Conservation (phyloP, 30 jellyfish, hydroid and myxozoan genomes). For the Morbakka virulenta region DNA sequence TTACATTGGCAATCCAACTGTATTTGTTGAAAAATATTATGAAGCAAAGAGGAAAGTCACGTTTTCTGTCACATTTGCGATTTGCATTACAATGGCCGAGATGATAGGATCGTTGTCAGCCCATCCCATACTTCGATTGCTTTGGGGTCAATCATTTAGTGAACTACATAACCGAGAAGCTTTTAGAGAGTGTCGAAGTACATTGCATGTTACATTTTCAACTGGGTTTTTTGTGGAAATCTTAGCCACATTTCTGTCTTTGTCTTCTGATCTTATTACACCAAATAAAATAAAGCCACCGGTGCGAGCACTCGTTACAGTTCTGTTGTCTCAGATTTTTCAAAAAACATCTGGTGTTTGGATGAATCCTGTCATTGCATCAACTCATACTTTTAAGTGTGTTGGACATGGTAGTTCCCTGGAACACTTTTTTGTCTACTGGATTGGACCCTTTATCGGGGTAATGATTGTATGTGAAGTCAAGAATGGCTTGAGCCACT, state of each 20-base stretch:
- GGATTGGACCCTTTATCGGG: conserved; percentile 86
- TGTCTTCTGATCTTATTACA: conserved; percentile 48
- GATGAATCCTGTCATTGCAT: conserved; percentile 94
- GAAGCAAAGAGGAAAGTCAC: conserved; percentile 2
- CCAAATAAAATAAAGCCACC: conserved; percentile 71
- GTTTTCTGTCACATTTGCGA: conserved; percentile 21
- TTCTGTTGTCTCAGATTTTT: conserved; percentile 35
- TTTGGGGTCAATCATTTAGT: conserved; percentile 66
- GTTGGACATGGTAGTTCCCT: conserved; percentile 67
- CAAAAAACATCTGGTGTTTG: conserved; percentile 80
- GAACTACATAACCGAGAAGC: conserved; percentile 22
- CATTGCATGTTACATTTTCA: conserved; percentile 49
- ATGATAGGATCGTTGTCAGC: conserved; percentile 51
- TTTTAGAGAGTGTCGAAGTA: conserved; percentile 49
- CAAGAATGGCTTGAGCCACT: no score
- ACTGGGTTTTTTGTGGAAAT: conserved; percentile 59
- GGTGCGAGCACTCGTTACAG: conserved; percentile 54
- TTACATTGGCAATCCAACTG: conserved; percentile 49
- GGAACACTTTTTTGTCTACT: conserved; percentile 74
- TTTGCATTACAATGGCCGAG: conserved; percentile 29
- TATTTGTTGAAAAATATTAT: conserved; percentile 53
- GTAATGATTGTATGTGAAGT: conserved; percentile 63
- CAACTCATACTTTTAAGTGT: conserved; percentile 84
- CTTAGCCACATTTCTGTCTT: conserved; percentile 46
- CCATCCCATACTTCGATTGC: conserved; percentile 43